Evolutionary conservation across 2,113 vertebrate species (phyloP).

Genomic region (Machaerirhynchus nigripectus): DNA sequence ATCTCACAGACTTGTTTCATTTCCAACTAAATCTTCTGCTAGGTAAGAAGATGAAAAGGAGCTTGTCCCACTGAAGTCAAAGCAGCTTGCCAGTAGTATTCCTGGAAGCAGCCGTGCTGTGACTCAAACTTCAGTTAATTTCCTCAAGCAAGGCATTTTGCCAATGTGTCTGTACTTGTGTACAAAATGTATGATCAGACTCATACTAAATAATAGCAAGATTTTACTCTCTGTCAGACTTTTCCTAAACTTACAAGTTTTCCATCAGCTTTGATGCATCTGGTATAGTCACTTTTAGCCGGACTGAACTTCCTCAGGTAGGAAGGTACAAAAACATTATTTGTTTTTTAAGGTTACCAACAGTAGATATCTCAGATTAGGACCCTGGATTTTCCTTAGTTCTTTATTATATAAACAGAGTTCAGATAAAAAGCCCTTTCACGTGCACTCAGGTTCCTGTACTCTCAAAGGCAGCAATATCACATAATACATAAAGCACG

Average conservation of each 20-base stretch:
- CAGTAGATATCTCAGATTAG: neutral
- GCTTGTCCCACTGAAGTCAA: neutral
- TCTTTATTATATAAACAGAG: neutral
- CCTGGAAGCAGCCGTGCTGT: neutral
- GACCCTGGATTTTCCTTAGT: neutral
- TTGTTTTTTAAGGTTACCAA: neutral
- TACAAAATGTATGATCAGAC: neutral
- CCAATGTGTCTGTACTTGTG: neutral
- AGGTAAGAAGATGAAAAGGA: neutral
- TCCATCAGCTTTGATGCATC: neutral
- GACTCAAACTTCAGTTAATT: neutral
- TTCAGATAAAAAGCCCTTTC: neutral
- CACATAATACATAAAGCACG: neutral
- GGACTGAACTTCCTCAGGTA: neutral
- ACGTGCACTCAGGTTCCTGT: neutral
- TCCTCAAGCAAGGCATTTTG: neutral
- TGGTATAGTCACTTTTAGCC: neutral
- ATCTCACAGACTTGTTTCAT: neutral
- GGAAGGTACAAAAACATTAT: neutral
- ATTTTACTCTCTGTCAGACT: neutral
- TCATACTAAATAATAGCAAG: neutral
- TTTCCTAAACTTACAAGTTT: neutral
- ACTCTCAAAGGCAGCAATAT: neutral
- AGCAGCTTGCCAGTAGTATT: neutral
- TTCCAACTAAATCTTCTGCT: neutral